Conservation (phyloP, 1,140 invertebrate species). For the Aphidius gifuensis region DNA sequence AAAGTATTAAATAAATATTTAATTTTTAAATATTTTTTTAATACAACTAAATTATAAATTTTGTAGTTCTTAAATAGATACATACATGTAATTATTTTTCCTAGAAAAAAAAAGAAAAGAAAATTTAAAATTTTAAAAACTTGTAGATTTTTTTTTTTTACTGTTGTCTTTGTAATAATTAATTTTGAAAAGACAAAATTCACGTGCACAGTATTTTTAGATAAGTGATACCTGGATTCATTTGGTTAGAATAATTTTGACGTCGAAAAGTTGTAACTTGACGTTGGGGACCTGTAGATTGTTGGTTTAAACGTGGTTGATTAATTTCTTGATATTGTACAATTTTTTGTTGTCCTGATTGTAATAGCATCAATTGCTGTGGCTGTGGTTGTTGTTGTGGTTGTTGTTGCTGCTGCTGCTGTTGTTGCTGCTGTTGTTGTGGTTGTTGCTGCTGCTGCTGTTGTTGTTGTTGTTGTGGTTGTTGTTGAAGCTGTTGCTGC, state of each 20-base stretch:
- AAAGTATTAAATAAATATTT: no score
- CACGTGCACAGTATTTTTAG: no score
- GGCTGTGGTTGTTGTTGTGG: conserved; percentile 2
- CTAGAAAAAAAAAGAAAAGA: no score
- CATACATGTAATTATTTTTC: no score
- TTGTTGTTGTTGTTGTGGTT: conserved; percentile 25
- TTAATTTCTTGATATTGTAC: conserved; percentile 13
- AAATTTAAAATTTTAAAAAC: no score
- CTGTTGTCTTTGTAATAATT: no score
- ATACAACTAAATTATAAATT: no score
- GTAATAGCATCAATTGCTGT: conserved; percentile 11
- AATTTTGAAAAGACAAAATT: no score
- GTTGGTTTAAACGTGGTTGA: not conserved
- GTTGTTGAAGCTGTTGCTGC: conserved; percentile 27
- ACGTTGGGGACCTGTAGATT: not conserved
- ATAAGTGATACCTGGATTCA: conserved; percentile 14
- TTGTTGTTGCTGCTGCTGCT: conserved; percentile 15
- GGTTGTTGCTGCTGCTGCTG: conserved; percentile 30
- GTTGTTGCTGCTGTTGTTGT: conserved; percentile 21
- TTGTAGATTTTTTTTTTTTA: no score
- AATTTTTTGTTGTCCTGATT: conserved; percentile 3
- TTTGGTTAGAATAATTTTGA: conserved; percentile 12
- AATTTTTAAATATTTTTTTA: no score
- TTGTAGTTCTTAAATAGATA: no score
- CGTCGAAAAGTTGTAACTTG: conserved; percentile 1